Evolutionary conservation across 53 echinoderm and acorn worm genomes (phyloP), one percentile per base, ranked within the genome.

Genomic region (Patiria pectinifera): DNA sequence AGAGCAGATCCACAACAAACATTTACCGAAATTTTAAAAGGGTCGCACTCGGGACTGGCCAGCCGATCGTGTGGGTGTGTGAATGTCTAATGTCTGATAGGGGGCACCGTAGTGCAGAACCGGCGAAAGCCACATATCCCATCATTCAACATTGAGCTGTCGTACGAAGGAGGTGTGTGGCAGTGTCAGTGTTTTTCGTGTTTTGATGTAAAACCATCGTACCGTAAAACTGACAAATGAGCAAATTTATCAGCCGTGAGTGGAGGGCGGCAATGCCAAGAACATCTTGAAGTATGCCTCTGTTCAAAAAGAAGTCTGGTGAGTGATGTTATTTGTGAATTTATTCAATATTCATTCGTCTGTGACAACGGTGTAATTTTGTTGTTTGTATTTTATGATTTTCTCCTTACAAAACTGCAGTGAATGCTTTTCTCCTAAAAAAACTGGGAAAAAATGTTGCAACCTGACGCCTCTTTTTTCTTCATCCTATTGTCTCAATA

Each of bases 231-330:
- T 7, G 22, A n/a, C 26, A 59, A 88, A 62, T 9, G 61, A 88
- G 43, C 61, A 78, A 14, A 78, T 44, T 78, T 61, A 87, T 77
- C 53, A 6, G 18, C 12, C 24, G 70, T 82, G 22, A 24, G 69
- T 23, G 35, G 44, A 44, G 47, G 80, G 80, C 19, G 26, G 19
- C 62, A 43, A 90, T 80, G 90, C 66, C 24, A 80, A 70, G 14
- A 46, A 70, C 63, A 62, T 46, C 69, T 86, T 78, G 93, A 86
- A 94, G 84, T 49, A 97, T 97, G 97, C 97, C 97, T 89, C 92
- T 97, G 44, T 97, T 97, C 60, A 96, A 96, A 96, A 97, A 94
- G 91, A 97, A 97, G 93, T 92, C 97, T 76, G 97, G 97, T 97
- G 82, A 87, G 85, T 45, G n/a, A 46, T 59, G 15, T 91, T 23